phyloP scores from a whole-genome alignment of 2,113 vertebrate species.

The Elephas maximus region DNA sequence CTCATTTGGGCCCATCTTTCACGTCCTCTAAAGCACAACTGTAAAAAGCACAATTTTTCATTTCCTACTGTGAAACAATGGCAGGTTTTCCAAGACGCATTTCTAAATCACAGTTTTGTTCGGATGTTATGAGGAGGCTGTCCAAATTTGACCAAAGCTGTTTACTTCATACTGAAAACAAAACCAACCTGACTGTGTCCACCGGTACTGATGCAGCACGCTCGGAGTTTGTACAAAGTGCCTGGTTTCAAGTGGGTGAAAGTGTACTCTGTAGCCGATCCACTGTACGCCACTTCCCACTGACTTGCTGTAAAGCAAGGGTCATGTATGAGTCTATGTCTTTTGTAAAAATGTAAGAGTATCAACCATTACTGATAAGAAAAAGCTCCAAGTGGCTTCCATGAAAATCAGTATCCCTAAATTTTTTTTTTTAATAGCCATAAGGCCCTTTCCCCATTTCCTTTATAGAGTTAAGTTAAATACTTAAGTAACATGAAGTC shows the following conservation, averaged over 20 bases:
- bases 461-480: conserved; percentile 56
- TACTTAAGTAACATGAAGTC: background rate
- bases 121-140: background rate
- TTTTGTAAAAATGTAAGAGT: background rate
- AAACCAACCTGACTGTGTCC: conserved; percentile 95
- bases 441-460: background rate
- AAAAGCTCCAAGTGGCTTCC: background rate
- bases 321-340: background rate
- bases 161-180: rapidly evolving
- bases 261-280: conserved; percentile 93
- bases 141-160: background rate
- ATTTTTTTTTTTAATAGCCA: background rate
- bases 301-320: conserved; percentile 90
- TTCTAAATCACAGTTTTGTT: background rate
- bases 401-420: background rate
- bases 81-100: background rate
- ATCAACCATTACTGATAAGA: background rate
- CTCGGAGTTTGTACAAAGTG: conserved; percentile 95
- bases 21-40: background rate
- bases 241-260: conserved; percentile 95
- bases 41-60: background rate
- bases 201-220: conserved; percentile 97
- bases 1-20: background rate
- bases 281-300: conserved; percentile 96
- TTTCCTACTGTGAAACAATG: background rate